Evolutionary conservation across 1,140 invertebrate genomes (phyloP).

Genomic region (Drosophila pandora): DNA sequence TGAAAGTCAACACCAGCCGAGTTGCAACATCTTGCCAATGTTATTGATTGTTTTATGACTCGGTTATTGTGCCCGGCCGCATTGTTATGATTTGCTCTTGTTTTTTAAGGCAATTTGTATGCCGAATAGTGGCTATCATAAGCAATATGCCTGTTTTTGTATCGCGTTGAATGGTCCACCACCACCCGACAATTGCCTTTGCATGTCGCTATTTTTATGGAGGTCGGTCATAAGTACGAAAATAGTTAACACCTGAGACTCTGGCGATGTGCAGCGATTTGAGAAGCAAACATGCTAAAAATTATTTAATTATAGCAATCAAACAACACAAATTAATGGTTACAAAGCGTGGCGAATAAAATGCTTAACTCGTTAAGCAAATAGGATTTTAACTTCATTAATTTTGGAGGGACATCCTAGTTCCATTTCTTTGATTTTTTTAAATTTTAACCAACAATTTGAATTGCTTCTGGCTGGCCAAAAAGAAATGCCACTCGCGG

Average conservation of each 20-base stretch:
- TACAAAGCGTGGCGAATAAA: conserved; percentile 13
- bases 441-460: conserved; percentile 14
- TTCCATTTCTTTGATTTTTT: neutral
- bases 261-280: conserved; percentile 2
- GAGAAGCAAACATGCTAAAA: conserved; percentile 10
- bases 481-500: conserved; percentile 41
- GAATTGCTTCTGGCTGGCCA: conserved; percentile 42
- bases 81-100: conserved; percentile 53
- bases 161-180: neutral
- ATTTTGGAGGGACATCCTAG: neutral
- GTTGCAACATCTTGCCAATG: conserved; percentile 54
- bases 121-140: conserved; percentile 20
- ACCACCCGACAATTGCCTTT: conserved; percentile 30
- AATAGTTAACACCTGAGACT: conserved; percentile 32
- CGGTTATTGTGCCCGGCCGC: conserved; percentile 38
- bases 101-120: conserved; percentile 50
- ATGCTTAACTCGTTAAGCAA: conserved; percentile 12
- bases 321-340: conserved; percentile 19
- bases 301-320: conserved; percentile 35
- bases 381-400: neutral
- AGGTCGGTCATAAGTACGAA: conserved; percentile 33
- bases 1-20: conserved; percentile 38
- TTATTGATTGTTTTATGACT: conserved; percentile 58
- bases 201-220: conserved; percentile 56
- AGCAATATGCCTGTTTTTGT: conserved; percentile 15